Evolutionary conservation across 2,888 invertebrate genomes (phyloP), one percentile per base, ranked within the genome.

Genomic region (Pristionchus japonicus): DNA sequence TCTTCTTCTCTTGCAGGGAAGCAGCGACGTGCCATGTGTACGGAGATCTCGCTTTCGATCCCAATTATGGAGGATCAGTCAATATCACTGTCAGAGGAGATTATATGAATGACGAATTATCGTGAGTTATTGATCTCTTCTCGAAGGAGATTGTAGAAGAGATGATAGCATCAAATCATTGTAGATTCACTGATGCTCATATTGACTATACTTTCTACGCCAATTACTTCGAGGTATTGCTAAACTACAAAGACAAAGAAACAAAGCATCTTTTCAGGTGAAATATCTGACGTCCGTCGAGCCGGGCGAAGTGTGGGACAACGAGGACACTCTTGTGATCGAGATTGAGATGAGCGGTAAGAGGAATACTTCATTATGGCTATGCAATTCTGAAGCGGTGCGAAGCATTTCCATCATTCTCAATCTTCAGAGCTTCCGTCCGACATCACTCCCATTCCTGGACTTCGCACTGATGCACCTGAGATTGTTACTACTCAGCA

Each of bases 11-110:
- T 43, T 77, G 40, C 43, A 77, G 77, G 77, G n/a, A 77, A 34
- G 77, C 77, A 23, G 40, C 77, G 23, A 40, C 40, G 11, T 43
- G 27, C 9, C 43, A 77, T 40, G 43, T 77, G 9, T n/a, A 40
- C 6, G 77, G 77, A 9, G 47, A 40, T n/a, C 77, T 77, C 27
- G 13, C n/a, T 6, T 77, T 77, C 77, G 77, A 77, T n/a, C 40
- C 40, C n/a, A 77, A 77, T n/a, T 77, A 47, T 20, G 23, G 27
- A 3, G 77, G 77, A 27, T 77, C 77, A 1, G n/a, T 77, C 13
- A 77, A 77, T 15, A 13, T 77, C 77, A 77, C 77, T 20, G 77
- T 77, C 43, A 77, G 77, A 77, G 77, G 77, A 47, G 77, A 77
- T n/a, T 77, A n/a, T 15, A 77, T 77, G 77, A 77, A 77, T 77